Evolutionary conservation across 1,140 invertebrate species (phyloP).

Genomic region (Chionoecetes opilio): DNA sequence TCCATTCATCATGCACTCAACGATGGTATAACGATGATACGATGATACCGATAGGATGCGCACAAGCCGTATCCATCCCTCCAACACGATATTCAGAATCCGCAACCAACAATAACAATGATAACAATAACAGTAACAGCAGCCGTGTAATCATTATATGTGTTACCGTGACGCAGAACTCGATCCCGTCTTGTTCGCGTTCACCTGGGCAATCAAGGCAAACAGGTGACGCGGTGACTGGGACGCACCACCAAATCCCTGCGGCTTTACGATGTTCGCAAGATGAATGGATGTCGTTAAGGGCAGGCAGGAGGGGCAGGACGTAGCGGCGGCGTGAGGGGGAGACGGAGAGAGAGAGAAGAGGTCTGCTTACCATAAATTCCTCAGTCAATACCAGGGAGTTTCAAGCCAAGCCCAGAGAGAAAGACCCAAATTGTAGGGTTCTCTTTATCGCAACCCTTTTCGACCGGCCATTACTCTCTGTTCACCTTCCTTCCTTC

Average conservation of each 20-base stretch:
- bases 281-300: conserved; percentile 20
- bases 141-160: too few species aligned
- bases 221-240: background rate
- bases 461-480: background rate
- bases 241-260: background rate
- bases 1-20: too few species aligned
- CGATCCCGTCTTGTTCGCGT: background rate
- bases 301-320: background rate
- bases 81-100: too few species aligned
- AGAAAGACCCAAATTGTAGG: background rate
- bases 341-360: conserved; percentile 15
- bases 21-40: too few species aligned
- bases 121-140: too few species aligned
- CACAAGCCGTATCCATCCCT: too few species aligned
- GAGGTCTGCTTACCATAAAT: conserved; percentile 20
- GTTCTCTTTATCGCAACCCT: background rate
- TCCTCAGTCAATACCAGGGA: background rate
- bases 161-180: too few species aligned
- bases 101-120: too few species aligned
- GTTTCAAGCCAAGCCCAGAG: background rate
- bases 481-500: background rate
- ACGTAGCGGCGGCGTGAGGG: background rate
- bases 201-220: background rate
- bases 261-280: background rate
- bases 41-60: too few species aligned